A percentile compares a stretch with the other conserved stretches of the same genome.
Evolutionary conservation across 2,797 vertebrate genomes (phyloP).

Genomic region (Rhabdophis nuchalis): DNA sequence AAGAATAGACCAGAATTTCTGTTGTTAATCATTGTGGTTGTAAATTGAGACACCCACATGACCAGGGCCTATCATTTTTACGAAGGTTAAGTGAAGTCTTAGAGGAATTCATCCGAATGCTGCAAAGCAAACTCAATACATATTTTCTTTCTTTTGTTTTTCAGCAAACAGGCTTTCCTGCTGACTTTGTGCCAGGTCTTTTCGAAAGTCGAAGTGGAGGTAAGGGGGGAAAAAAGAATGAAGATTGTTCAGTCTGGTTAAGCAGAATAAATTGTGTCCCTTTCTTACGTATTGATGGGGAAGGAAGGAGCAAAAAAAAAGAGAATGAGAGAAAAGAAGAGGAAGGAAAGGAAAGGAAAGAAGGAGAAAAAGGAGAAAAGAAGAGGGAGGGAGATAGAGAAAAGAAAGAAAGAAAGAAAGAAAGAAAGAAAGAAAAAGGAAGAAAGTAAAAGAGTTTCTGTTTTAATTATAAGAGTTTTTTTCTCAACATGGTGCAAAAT

Average conservation of each 20-base stretch:
- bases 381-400: rapidly evolving
- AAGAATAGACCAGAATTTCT: too few species aligned
- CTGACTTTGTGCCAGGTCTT: constrained; percentile 87
- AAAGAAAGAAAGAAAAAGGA: rapidly evolving
- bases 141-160: constrained; percentile 11
- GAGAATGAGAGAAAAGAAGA: rapidly evolving
- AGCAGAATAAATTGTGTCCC: neutral
- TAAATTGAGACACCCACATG: too few species aligned
- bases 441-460: neutral
- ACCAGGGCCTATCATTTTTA: too few species aligned
- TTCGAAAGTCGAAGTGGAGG: constrained; percentile 95
- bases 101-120: neutral
- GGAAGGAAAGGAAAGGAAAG: rapidly evolving
- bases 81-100: neutral
- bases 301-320: too few species aligned
- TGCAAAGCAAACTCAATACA: neutral
- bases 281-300: neutral
- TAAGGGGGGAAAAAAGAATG: constrained; percentile 60
- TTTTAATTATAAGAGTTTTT: neutral
- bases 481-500: neutral
- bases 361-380: too few species aligned
- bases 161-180: constrained; percentile 79
- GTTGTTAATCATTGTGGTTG: too few species aligned
- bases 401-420: rapidly evolving
- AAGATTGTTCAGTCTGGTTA: neutral